phyloP scores from a whole-genome alignment of 2,113 vertebrate genomes.

The Ammodytes marinus region DNA sequence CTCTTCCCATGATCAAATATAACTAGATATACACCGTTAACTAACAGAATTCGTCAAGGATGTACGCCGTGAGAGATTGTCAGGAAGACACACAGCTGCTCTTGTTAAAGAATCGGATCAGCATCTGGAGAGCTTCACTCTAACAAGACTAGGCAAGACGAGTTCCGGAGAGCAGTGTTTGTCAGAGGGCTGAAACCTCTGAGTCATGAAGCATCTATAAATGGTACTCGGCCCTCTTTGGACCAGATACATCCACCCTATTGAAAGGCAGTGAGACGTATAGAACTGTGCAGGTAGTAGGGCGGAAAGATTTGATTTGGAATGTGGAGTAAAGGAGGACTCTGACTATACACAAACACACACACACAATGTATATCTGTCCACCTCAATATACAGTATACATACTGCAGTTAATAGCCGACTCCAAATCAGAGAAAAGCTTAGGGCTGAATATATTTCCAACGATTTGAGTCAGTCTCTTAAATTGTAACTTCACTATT shows the following conservation, averaged over 20 bases:
- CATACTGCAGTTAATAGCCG: too few species aligned
- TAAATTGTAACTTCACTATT: background rate
- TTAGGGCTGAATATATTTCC: too few species aligned
- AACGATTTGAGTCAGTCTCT: background rate
- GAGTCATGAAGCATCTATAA: conserved; percentile 23
- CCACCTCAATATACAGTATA: too few species aligned
- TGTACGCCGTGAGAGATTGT: conserved; percentile 17
- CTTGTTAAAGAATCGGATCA: conserved; percentile 42
- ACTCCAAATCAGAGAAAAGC: background rate
- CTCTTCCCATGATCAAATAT: conserved; percentile 42
- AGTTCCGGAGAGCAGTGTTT: conserved; percentile 7
- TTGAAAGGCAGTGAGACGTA: conserved; percentile 21
- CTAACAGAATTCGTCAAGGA: conserved; percentile 47
- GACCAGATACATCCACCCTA: conserved; percentile 7
- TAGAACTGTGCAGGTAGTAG: background rate
- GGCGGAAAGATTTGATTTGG: too few species aligned
- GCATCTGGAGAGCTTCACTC: conserved; percentile 35
- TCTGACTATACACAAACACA: too few species aligned
- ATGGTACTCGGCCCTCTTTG: conserved; percentile 7
- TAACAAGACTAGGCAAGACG: conserved; percentile 21
- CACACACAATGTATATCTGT: too few species aligned
- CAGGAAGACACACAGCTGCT: conserved; percentile 16
- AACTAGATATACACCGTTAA: conserved; percentile 30
- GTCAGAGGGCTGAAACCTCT: conserved; percentile 29
- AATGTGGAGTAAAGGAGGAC: too few species aligned